Conservation (phyloP, 30 jellyfish, hydroid and myxozoan species). For the Aurelia sp. region DNA sequence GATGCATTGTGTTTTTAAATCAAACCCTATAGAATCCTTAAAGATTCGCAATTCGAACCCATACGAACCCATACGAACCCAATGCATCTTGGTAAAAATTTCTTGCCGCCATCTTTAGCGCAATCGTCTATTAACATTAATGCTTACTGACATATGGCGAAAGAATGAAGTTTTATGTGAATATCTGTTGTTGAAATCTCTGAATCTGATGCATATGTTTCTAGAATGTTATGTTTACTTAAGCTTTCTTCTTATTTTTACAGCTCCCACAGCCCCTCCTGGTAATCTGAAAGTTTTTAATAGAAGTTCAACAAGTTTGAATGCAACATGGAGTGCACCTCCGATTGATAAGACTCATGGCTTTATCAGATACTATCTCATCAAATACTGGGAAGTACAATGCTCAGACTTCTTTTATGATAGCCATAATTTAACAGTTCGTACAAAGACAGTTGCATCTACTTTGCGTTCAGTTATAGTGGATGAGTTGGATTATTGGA, state of each 20-base stretch:
- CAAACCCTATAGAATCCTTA: too few species aligned
- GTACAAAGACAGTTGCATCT: background rate
- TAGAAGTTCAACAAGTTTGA: slow-evolving; percentile 12
- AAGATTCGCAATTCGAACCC: too few species aligned
- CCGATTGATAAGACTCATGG: slow-evolving; percentile 5
- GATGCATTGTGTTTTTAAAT: too few species aligned
- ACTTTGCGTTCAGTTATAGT: background rate
- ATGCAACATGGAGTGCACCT: slow-evolving; percentile 18
- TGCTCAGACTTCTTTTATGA: background rate
- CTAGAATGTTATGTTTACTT: background rate
- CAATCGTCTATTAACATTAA: too few species aligned
- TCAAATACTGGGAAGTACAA: background rate
- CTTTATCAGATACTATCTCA: background rate
- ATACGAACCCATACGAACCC: too few species aligned
- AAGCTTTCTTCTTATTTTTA: too few species aligned
- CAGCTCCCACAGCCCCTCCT: slow-evolving; percentile 40
- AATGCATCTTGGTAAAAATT: too few species aligned
- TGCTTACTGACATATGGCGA: too few species aligned
- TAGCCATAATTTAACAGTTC: background rate
- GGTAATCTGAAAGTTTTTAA: background rate
- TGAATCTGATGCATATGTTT: too few species aligned
- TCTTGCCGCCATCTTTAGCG: too few species aligned
- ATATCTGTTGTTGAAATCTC: too few species aligned
- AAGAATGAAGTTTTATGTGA: too few species aligned
- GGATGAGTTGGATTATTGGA: background rate